Evolutionary conservation across 2,888 invertebrate species (phyloP), one percentile per base, ranked within the genome.

Genomic region (Pandemis heparana): DNA sequence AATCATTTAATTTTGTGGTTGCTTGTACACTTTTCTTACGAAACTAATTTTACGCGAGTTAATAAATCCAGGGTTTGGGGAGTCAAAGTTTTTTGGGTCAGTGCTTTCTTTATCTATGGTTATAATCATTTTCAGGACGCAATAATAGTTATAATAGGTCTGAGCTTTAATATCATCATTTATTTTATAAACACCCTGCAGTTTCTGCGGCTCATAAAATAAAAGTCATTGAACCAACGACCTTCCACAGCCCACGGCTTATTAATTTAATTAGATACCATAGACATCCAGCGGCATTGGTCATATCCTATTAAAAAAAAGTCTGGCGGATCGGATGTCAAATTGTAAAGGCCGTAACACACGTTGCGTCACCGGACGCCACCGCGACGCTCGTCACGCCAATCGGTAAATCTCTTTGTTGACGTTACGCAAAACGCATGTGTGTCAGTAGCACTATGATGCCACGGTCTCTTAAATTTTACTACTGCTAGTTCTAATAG

Each of bases 351-450:
- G 86, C 80, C 82, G 75, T 41, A 46, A 56, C 71, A 69, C 75
- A 74, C 77, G 74, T 89, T 88, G 84, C 87, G 80, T 84, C 87
- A 89, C 89, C 89, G 90, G 89, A 89, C 86, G 87, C 84, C 69
- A 77, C 76, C 77, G 76, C 77, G 75, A 76, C 76, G 74, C 67
- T 74, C 69, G 81, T 79, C 81, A 77, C 82, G 71, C 71, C 76
- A 77, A 87, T 87, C 86, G 82, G 81, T 77, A 82, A 83, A 86
- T 86, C 87, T 80, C 88, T 86, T 88, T 90, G 89, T 88, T 80
- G 76, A 75, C 75, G 80, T 81, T 86, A 81, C 86, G 83, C 83
- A 85, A 88, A 85, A 82, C 81, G 79, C 79, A 80, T 81, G 79
- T 81, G 79, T 81, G 81, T 81, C 83, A 81, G 79, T 81, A 61